Evolutionary conservation across 2,797 vertebrate species (phyloP).

Genomic region (Protonibea diacanthus): DNA sequence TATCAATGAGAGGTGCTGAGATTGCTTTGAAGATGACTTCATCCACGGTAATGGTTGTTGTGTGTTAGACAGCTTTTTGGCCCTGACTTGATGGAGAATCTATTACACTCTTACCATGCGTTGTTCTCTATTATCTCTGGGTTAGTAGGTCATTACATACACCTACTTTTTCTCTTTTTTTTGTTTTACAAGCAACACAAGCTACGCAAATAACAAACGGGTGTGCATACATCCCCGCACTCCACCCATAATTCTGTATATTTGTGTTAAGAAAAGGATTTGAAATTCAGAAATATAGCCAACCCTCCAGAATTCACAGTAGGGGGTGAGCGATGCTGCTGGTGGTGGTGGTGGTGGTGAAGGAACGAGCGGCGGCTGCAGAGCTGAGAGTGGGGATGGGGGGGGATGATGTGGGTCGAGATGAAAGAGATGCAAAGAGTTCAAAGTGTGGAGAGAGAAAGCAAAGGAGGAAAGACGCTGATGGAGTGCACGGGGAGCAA

Average conservation of each 20-base stretch:
- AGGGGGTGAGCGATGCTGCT: conserved; percentile 46
- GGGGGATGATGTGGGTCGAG: conserved; percentile 51
- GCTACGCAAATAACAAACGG: conserved; percentile 25
- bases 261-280: conserved; percentile 43
- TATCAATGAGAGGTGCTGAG: conserved; percentile 80
- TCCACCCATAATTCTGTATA: background rate
- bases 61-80: conserved; percentile 51
- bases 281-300: conserved; percentile 43
- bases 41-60: conserved; percentile 55
- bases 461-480: conserved; percentile 39
- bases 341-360: background rate
- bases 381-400: conserved; percentile 39
- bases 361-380: background rate
- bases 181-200: conserved; percentile 24
- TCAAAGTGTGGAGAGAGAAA: conserved; percentile 65
- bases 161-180: background rate
- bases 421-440: conserved; percentile 75
- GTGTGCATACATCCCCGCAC: background rate
- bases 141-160: conserved; percentile 68
- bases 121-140: conserved; percentile 60
- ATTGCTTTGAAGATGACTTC: conserved; percentile 79
- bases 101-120: conserved; percentile 37
- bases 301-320: conserved; percentile 48
- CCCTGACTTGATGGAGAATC: conserved; percentile 48
- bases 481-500: conserved; percentile 29